These are phyloP conservation scores for Zaprionus nigranus DNA, from an alignment of 1,140 invertebrate genomes.

Conservation along the genomic window DNA sequence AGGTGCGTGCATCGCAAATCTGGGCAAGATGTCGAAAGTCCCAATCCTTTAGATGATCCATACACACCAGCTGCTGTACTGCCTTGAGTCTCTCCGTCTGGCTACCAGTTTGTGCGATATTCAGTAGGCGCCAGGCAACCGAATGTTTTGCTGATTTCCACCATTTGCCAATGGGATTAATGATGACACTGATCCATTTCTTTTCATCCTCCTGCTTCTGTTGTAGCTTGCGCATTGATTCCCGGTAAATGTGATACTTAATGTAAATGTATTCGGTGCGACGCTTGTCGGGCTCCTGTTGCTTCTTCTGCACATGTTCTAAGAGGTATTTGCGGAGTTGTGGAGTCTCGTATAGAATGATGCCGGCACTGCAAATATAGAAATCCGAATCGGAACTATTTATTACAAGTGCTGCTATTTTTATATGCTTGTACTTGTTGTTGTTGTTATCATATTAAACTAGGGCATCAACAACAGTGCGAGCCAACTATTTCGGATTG, in stretches of 20 bases:
- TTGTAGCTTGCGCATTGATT: slow-evolving; percentile 79
- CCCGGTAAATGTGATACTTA: slow-evolving; percentile 83
- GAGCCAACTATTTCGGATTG: slow-evolving; percentile 59
- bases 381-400: neutral
- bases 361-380: slow-evolving; percentile 68
- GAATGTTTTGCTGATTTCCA: slow-evolving; percentile 85
- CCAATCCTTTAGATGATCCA: slow-evolving; percentile 86
- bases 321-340: slow-evolving; percentile 64
- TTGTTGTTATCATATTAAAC: slow-evolving; percentile 26
- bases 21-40: slow-evolving; percentile 88
- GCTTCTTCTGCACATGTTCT: slow-evolving; percentile 69
- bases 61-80: slow-evolving; percentile 82
- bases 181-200: slow-evolving; percentile 83
- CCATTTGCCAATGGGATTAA: slow-evolving; percentile 83
- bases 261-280: slow-evolving; percentile 84
- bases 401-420: slow-evolving; percentile 6
- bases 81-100: slow-evolving; percentile 84
- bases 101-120: slow-evolving; percentile 84
- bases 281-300: slow-evolving; percentile 71
- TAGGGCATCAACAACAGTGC: slow-evolving; percentile 31
- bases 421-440: slow-evolving; percentile 17
- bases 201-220: slow-evolving; percentile 80
- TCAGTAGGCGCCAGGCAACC: slow-evolving; percentile 85
- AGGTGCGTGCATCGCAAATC: slow-evolving; percentile 87
- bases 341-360: slow-evolving; percentile 73